phyloP scores from a whole-genome alignment of 2,888 invertebrate genomes.

The Hesperia comma region DNA sequence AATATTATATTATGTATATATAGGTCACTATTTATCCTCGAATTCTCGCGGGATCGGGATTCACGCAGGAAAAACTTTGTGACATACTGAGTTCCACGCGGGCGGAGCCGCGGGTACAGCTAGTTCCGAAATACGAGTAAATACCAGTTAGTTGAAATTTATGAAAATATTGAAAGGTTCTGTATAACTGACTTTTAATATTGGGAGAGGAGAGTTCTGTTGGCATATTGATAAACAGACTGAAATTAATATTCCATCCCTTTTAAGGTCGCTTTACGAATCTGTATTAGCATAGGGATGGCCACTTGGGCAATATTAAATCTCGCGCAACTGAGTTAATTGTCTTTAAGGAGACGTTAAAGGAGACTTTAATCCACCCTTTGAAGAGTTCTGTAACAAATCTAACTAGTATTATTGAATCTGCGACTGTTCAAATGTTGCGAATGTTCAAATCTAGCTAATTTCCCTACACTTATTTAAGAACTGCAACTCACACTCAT shows the following conservation, averaged over 20 bases:
- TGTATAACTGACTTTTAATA: constrained; percentile 19
- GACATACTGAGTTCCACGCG: too few species aligned
- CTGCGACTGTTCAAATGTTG: too few species aligned
- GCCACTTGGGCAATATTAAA: constrained; percentile 32
- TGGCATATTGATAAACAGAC: constrained; percentile 25
- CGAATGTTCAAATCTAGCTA: too few species aligned
- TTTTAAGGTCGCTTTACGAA: constrained; percentile 16
- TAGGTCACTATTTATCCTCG: too few species aligned
- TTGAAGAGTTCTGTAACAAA: not conserved
- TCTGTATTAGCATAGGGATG: constrained; percentile 29
- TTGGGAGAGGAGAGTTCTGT: constrained; percentile 5
- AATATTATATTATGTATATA: too few species aligned
- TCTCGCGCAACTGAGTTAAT: constrained; percentile 23
- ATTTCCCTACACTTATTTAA: too few species aligned
- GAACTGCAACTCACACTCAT: too few species aligned
- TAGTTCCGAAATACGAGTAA: not conserved
- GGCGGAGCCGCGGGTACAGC: too few species aligned
- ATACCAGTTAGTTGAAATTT: not conserved
- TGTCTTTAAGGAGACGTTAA: constrained; percentile 10
- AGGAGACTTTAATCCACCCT: not conserved
- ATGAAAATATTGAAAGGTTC: not conserved
- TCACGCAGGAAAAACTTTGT: too few species aligned
- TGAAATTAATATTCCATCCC: constrained; percentile 29
- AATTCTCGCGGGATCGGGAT: too few species aligned
- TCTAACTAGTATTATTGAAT: too few species aligned